Conservation (phyloP, 2,113 vertebrate genomes). For the Macheiramphus alcinus region DNA sequence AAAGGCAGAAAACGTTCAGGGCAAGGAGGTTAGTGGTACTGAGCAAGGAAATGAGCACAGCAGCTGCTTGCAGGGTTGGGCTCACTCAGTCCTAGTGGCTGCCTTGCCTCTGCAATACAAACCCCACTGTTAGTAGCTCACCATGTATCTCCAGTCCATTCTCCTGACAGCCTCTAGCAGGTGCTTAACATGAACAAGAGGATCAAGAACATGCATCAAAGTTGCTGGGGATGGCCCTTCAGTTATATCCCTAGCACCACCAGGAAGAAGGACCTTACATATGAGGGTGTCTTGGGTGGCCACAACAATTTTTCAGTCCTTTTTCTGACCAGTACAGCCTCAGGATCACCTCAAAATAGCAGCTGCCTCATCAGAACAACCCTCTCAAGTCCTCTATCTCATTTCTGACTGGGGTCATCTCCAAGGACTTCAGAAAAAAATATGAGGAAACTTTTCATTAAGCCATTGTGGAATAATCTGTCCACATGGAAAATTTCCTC, state of each 20-base stretch:
- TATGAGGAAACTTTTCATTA: neutral
- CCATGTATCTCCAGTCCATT: neutral
- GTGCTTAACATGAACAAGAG: neutral
- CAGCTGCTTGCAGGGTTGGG: neutral
- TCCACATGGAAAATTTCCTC: neutral
- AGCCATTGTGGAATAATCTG: neutral
- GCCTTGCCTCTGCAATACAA: neutral
- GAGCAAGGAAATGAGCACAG: neutral
- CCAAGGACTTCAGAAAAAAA: neutral
- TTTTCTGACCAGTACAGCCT: neutral
- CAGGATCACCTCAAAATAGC: neutral
- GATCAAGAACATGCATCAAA: neutral
- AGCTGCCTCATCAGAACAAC: neutral
- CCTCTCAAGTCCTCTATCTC: neutral
- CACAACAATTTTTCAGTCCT: neutral
- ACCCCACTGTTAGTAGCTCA: neutral
- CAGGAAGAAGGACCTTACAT: neutral
- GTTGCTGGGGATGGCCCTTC: neutral
- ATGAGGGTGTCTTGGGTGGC: neutral
- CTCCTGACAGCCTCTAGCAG: neutral
- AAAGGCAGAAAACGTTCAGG: neutral
- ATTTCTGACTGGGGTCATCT: neutral
- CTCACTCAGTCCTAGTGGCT: neutral
- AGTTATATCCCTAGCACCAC: neutral
- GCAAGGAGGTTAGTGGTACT: neutral